Base-by-base conservation (phyloP, 1,140 invertebrate genomes). In the Myzus persicae region DNA sequence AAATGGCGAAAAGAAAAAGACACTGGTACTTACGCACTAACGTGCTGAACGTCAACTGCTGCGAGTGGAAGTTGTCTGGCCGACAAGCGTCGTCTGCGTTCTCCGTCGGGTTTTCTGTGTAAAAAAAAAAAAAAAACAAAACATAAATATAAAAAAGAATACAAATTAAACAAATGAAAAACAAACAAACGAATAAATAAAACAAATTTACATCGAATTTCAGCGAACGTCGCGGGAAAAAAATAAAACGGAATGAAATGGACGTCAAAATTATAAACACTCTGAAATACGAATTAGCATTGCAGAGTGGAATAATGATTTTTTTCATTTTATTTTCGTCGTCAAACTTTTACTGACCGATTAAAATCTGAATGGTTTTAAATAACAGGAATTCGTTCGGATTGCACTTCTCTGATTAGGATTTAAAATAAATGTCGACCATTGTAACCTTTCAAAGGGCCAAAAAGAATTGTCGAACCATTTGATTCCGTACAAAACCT, bases 21-120 rank as follows among this genome's bases (percentile, higher is more conserved):
- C 46, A 89, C 31, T 24, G 87, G 48, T 94, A 95, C 95, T 95
- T 95, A 95, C 95, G 95, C 40, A 95, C 95, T 38, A 95, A 94
- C 11, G 95, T 95, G 31, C 94, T 94, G 93, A 94, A 95, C 48
- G 95, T 95, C 46, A 95, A 94, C 36, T 93, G 93, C 81, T 94
- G 94, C 42, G 94, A 94, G 93, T 95, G 95, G 94, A 95, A 95
- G 94, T 95, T 94, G 44, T 94, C 90, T 26, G 94, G 90, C 24
- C 94, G 94, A 94, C 95, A 96, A 6, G 96, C 96, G 88, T 96
- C 96, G 54, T 95, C 95, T 22, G 95, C 89, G 95, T 94, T 95
- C 94, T 94, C 93, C 46, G 94, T 93, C 24, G 93, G 88, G 76
- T 94, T 94, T 59, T 82, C 94, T 94, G 94, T 18, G 89, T 93